phyloP scores from a whole-genome alignment of 2,888 invertebrate species.

The Argynnis bischoffii region DNA sequence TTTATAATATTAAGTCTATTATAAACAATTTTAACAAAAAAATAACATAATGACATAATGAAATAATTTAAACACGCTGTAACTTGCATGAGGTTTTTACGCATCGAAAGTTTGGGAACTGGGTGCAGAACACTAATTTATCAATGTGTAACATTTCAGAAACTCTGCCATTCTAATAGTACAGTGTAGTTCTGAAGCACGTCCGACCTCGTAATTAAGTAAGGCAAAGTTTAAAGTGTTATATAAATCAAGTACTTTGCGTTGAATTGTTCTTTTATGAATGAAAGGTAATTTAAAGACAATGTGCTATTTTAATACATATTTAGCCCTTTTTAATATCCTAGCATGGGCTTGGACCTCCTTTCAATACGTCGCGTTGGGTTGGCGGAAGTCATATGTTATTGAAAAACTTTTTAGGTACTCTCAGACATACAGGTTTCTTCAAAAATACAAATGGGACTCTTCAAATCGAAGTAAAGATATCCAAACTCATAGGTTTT shows the following conservation, averaged over 20 bases:
- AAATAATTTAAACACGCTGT: conserved; percentile 5
- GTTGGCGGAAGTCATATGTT: no score
- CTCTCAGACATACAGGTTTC: no score
- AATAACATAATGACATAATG: neutral
- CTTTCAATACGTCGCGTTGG: no score
- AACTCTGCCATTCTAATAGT: conserved; percentile 26
- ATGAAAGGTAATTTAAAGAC: neutral
- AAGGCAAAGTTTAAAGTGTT: conserved; percentile 32
- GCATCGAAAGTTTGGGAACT: conserved; percentile 28
- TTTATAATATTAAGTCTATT: no score
- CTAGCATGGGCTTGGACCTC: no score
- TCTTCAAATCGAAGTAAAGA: no score
- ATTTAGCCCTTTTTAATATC: no score
- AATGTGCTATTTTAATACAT: no score
- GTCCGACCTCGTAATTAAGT: conserved; percentile 37
- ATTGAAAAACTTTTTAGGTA: no score
- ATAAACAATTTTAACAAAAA: no score
- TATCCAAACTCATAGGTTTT: no score
- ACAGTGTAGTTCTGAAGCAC: conserved; percentile 25
- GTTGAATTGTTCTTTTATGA: conserved; percentile 23
- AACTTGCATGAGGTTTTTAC: conserved; percentile 25
- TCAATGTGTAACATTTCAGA: conserved; percentile 33
- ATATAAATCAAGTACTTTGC: conserved; percentile 30
- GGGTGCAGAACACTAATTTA: conserved; percentile 27
- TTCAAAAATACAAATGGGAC: no score